Evolutionary conservation across 1,140 invertebrate species (phyloP).

Genomic region (Zaprionus nigranus): DNA sequence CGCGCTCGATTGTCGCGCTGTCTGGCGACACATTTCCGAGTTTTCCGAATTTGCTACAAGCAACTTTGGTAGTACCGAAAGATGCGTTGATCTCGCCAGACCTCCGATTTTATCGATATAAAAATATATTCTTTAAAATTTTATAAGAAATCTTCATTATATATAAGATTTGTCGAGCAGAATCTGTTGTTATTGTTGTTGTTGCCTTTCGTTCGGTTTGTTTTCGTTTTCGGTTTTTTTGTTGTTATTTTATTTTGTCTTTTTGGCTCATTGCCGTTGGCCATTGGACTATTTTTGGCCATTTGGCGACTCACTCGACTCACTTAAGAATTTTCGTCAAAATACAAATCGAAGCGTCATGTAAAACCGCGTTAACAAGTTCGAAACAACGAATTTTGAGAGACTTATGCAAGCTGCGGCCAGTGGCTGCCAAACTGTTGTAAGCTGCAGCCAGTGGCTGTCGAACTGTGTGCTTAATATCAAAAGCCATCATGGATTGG

Average conservation of each 20-base stretch:
- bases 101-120: neutral
- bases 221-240: conserved; percentile 71
- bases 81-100: conserved; percentile 58
- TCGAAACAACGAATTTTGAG: conserved; percentile 56
- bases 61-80: conserved; percentile 64
- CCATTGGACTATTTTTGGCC: conserved; percentile 74
- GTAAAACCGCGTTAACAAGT: conserved; percentile 77
- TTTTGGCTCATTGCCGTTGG: conserved; percentile 69
- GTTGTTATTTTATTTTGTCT: conserved; percentile 38
- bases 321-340: conserved; percentile 20
- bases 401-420: conserved; percentile 61
- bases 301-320: conserved; percentile 25
- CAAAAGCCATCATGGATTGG: conserved; percentile 85
- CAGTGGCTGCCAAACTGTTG: conserved; percentile 16
- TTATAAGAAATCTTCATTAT: conserved; percentile 18
- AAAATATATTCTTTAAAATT: conserved; percentile 55
- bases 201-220: conserved; percentile 15
- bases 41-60: conserved; percentile 2
- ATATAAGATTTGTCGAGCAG: conserved; percentile 28
- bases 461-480: conserved; percentile 9
- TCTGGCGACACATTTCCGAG: conserved; percentile 51
- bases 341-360: conserved; percentile 62
- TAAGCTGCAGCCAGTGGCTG: neutral
- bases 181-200: conserved; percentile 6
- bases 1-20: conserved; percentile 47